Base-by-base conservation (phyloP, 1,140 invertebrate genomes). In the Drosophila tristis region DNA sequence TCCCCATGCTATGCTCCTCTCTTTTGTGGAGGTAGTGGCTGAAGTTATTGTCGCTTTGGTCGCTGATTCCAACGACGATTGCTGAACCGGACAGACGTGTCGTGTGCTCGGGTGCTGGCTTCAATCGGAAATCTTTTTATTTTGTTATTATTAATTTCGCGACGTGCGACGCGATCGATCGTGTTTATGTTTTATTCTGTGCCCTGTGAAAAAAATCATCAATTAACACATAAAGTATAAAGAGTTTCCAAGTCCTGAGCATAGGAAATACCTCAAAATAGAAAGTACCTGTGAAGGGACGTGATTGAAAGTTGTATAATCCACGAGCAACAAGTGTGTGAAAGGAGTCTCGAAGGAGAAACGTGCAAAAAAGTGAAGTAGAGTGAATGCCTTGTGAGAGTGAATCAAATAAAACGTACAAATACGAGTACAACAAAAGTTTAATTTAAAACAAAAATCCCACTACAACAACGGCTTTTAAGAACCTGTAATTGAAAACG, bases 401-500 rank as follows among this genome's bases (percentile, higher is more conserved):
- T 70, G 66, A 2, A 51, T 42, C 44, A 55, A 55, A 67, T 43
- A 20, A 8, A 60, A 78, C 50, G 58, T 25, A 51, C 26, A 60
- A 63, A 16, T 53, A 35, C 45, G 55, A 67, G 9, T 15, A 53
- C 42, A 53, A 72, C 23, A 73, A 54, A 58, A 39, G 35, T 39
- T 13, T 13, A 39, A 39, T 49, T 23, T 42, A 45, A 60, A 15
- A 39, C 26, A 55, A 35, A 42, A 53, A 26, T 53, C 35, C 20
- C 13, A 29, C 23, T 15, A 48, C 4, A 26, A 59, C 25, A 56
- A 49, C 48, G 59, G 26, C 71, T 45, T 31, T 71, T 31, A 60
- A 79, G 63, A 89, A 87, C 84, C 84, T 89, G 82, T 82, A 89
- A 76, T 79, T 78, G 76, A 60, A 70, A 82, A 79, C 75, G 68